Evolutionary conservation across 2,888 invertebrate species (phyloP), one percentile per base, ranked within the genome.

Genomic region (Microchrysa polita): DNA sequence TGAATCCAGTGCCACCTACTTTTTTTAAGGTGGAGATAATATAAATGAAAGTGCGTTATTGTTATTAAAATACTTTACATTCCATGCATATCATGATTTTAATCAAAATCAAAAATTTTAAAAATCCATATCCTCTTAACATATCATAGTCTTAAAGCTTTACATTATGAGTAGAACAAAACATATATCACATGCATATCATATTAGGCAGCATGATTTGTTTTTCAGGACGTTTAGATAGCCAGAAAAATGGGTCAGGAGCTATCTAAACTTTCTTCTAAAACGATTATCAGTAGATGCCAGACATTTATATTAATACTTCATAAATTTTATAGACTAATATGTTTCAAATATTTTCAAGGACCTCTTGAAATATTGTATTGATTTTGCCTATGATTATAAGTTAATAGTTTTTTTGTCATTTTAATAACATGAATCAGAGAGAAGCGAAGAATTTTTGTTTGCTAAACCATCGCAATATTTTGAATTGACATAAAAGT

Each of bases 71-170:
- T 18, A 20, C 55, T 55, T 18, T 18, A 20, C 22, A 55, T 55
- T 5, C 22, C 12, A 65, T 16, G 34, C 69, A 69, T 69, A 69
- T 69, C 69, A 69, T 22, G 53, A 53, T 5, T 67, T 53, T 27
- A 44, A 7, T 48, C 5, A 67, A 71, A 55, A 27, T 23, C 18
- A 57, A 23, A 57, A 42, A 61, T 61, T 72, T 72, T n/a, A 18
- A 73, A 73, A 57, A 73, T 22, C 59, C 74, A 73, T 73, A 74
- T 73, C 73, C 18, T 67, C 55, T 55, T 59, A 67, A 73, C 74
- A 74, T 74, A 74, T 74, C 74, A 74, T 74, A 74, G 72, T 22
- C 12, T 60, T 74, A 67, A 55, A 18, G 40, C 14, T 52, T 20
- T 61, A 69, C 10, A 67, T n/a, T 27, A 27, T 10, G 12, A 53